phyloP scores from a whole-genome alignment of 2,113 vertebrate species.

The Eulacestoma nigropectus region DNA sequence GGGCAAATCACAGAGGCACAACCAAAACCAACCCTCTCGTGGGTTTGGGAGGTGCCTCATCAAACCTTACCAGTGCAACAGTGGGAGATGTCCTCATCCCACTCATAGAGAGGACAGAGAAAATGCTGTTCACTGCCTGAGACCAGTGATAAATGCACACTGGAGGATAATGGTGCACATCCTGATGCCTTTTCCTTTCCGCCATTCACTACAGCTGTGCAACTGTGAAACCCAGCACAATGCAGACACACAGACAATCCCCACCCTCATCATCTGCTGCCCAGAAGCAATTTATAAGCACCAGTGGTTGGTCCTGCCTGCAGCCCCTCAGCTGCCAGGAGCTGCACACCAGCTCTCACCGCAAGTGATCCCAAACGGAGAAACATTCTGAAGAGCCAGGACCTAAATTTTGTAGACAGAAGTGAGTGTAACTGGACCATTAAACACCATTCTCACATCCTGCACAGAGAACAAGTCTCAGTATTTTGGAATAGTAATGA shows the following conservation, averaged over 20 bases:
- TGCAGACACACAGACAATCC: background rate
- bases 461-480: background rate
- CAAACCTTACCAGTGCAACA: background rate
- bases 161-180: background rate
- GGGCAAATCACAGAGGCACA: background rate
- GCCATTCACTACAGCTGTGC: accelerated
- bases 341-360: background rate
- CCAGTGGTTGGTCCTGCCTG: background rate
- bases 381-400: background rate
- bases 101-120: background rate
- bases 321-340: background rate
- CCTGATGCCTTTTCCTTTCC: background rate
- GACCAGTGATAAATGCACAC: background rate
- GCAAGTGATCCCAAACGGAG: accelerated
- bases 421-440: background rate
- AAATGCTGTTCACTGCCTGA: background rate
- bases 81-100: background rate
- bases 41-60: background rate
- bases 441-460: background rate
- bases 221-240: accelerated
- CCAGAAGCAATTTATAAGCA: background rate
- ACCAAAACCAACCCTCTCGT: accelerated
- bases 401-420: background rate
- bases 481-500: background rate
- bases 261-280: background rate